These are phyloP conservation scores for Octonoba sinensis DNA, from an alignment of 2,888 invertebrate genomes.

Conservation along the genomic window DNA sequence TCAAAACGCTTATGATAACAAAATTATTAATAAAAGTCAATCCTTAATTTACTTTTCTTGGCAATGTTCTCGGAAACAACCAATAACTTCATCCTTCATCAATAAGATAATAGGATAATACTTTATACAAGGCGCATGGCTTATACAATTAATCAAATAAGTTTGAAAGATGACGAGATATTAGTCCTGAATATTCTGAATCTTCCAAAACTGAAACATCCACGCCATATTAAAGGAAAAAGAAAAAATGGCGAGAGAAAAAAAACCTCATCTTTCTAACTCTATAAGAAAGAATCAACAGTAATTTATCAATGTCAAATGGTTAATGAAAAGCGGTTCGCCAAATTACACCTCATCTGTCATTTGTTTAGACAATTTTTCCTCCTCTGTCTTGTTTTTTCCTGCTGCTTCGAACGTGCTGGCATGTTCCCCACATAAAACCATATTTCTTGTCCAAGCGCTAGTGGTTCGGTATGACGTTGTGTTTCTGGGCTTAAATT, in stretches of 20 bases:
- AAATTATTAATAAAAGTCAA: no score
- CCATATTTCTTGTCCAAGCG: slow-evolving; percentile 47
- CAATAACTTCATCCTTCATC: no score
- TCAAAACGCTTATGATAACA: no score
- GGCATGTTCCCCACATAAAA: slow-evolving; percentile 36
- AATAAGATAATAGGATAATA: no score
- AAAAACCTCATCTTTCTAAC: slow-evolving; percentile 38
- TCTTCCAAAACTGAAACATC: no score
- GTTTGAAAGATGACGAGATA: no score
- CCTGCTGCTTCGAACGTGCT: slow-evolving; percentile 30
- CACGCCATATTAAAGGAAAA: slow-evolving; percentile 25
- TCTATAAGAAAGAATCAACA: slow-evolving; percentile 62
- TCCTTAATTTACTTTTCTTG: no score
- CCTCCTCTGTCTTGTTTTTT: slow-evolving; percentile 51
- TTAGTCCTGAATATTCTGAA: no score
- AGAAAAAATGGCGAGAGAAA: slow-evolving; percentile 23
- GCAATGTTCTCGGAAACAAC: no score
- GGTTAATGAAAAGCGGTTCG: slow-evolving; percentile 62
- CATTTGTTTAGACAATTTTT: slow-evolving; percentile 64
- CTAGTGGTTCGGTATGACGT: slow-evolving; percentile 3
- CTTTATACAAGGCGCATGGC: no score
- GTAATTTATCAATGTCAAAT: slow-evolving; percentile 63
- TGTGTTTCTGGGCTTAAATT: background rate
- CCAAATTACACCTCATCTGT: slow-evolving; percentile 64
- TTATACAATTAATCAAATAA: no score